A percentile compares a stretch with the other conserved stretches of the same genome.
These are phyloP conservation scores for Coilia nasus DNA, from an alignment of 2,797 vertebrate genomes.

Conservation along the genomic window DNA sequence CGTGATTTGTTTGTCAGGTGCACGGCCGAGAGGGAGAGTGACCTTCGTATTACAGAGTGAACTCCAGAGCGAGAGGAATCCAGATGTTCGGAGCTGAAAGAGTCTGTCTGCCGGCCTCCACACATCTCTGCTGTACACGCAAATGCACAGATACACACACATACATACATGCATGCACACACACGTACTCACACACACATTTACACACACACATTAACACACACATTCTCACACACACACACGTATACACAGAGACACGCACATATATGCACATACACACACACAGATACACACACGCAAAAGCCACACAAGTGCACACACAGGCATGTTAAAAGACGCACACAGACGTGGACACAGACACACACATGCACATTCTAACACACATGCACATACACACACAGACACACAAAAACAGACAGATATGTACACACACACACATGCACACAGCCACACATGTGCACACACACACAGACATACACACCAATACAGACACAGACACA, in stretches of 20 bases:
- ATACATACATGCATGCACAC: not conserved
- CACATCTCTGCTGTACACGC: not conserved
- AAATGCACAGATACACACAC: not conserved
- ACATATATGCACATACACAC: no score
- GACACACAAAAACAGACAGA: not conserved
- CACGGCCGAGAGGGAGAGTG: constrained; percentile 54
- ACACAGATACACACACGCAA: not conserved
- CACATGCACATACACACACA: not conserved
- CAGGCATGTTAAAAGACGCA: no score
- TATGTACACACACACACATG: constrained; percentile 16
- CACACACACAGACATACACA: no score
- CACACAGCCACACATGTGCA: not conserved
- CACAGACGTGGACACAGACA: no score
- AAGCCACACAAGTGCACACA: not conserved
- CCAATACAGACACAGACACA: no score
- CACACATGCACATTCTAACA: not conserved
- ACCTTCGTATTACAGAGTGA: constrained; percentile 48
- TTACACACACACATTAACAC: not conserved
- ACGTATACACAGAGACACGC: constrained; percentile 23
- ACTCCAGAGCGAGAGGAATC: constrained; percentile 21
- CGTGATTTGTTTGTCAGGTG: constrained; percentile 64
- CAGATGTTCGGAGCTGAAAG: constrained; percentile 30
- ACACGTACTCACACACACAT: not conserved
- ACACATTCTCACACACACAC: constrained; percentile 10
- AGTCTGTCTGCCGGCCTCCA: not conserved